A percentile compares a stretch with the other conserved stretches of the same genome.
phyloP scores from a whole-genome alignment of 1,140 invertebrate species.

The Ceratoteleas bidentatus region DNA sequence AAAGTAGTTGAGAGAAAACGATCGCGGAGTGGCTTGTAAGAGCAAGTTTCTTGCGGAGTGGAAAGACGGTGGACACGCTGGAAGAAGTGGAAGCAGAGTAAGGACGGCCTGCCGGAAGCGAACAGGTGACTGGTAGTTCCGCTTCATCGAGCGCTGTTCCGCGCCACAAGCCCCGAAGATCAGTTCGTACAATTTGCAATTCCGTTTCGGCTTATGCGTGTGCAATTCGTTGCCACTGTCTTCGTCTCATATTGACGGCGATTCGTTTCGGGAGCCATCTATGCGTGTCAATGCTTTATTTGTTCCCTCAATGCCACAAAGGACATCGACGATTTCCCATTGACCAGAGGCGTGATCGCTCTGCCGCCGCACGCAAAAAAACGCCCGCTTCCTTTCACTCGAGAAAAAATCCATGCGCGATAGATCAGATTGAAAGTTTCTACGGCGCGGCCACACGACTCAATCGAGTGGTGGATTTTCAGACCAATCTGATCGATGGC shows the following conservation, averaged over 20 bases:
- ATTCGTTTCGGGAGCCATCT: constrained; percentile 60
- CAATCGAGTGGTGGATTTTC: not conserved
- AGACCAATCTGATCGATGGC: too few relatives aligned
- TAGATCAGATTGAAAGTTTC: constrained; percentile 52
- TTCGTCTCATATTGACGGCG: constrained; percentile 55
- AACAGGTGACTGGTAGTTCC: constrained; percentile 82
- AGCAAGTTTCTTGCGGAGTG: constrained; percentile 46
- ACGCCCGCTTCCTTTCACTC: constrained; percentile 42
- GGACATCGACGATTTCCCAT: constrained; percentile 59
- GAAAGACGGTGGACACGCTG: constrained; percentile 65
- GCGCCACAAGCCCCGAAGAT: constrained; percentile 79
- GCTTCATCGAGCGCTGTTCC: constrained; percentile 81
- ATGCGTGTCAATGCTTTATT: constrained; percentile 60
- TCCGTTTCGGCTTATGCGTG: constrained; percentile 70
- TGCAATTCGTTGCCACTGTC: constrained; percentile 65
- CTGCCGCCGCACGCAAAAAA: constrained; percentile 25
- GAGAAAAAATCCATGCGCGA: constrained; percentile 38
- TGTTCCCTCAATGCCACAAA: constrained; percentile 55
- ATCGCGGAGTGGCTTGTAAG: constrained; percentile 51
- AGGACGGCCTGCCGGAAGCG: constrained; percentile 78
- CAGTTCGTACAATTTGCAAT: constrained; percentile 72
- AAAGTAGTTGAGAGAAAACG: constrained; percentile 56
- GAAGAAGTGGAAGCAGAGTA: constrained; percentile 65
- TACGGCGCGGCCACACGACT: not conserved
- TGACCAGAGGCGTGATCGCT: constrained; percentile 46